Percentiles rank a stretch among this genome's conserved stretches.
phyloP scores from a whole-genome alignment of 2,888 invertebrate genomes.

The Lasioglossum vierecki region DNA sequence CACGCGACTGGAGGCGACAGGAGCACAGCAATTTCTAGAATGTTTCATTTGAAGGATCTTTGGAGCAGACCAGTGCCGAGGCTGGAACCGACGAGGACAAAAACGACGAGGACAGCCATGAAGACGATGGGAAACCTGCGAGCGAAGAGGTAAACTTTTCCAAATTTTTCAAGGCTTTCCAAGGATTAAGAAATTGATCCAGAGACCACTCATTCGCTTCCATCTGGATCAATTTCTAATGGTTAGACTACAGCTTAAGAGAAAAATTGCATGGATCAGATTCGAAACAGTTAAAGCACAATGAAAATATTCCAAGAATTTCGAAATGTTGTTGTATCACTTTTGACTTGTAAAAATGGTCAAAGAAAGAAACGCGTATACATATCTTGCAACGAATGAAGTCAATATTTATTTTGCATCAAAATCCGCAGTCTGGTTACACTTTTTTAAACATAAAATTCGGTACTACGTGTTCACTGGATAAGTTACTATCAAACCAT shows the following conservation, averaged over 20 bases:
- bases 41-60: conserved; percentile 81
- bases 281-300: background rate
- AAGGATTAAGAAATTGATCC: background rate
- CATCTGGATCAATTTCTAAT: background rate
- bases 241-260: background rate
- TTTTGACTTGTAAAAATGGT: too few relatives aligned
- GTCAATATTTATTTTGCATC: background rate
- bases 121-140: conserved; percentile 58
- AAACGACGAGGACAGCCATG: conserved; percentile 51
- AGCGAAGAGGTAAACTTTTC: conserved; percentile 65
- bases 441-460: background rate
- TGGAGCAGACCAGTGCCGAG: conserved; percentile 81
- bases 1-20: conserved; percentile 71
- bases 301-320: too few relatives aligned
- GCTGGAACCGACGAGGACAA: conserved; percentile 64
- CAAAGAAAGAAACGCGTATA: too few relatives aligned
- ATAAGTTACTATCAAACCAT: background rate
- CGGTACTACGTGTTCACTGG: background rate
- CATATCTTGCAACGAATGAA: too few relatives aligned
- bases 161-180: too few relatives aligned
- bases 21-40: conserved; percentile 80
- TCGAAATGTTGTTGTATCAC: too few relatives aligned
- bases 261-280: background rate
- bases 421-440: background rate
- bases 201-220: background rate